Percentiles rank a stretch among this genome's conserved stretches.
Conservation (phyloP, 2,113 vertebrate species). For the Saccopteryx leptura region DNA sequence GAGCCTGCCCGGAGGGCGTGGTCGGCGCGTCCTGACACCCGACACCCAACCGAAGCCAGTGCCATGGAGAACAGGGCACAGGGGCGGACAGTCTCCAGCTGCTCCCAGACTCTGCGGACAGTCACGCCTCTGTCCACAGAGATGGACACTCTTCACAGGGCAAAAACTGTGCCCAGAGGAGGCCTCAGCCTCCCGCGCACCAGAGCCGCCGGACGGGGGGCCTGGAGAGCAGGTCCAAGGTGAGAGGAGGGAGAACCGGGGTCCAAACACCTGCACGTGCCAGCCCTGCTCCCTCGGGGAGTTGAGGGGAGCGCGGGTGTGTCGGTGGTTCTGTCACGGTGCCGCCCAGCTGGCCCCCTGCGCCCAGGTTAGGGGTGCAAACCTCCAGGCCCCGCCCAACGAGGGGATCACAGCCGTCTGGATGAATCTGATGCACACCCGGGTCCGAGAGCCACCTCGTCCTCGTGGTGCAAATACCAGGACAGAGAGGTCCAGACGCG, state of each 20-base stretch:
- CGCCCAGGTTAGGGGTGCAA: no score
- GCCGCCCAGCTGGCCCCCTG: no score
- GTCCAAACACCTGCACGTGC: not conserved
- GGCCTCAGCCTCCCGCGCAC: not conserved
- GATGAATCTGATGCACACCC: not conserved
- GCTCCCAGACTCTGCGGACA: no score
- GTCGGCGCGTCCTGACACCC: accelerated
- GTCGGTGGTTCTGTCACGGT: not conserved
- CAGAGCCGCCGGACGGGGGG: no score
- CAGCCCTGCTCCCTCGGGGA: not conserved
- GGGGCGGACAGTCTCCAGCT: not conserved
- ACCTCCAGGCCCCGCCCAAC: no score
- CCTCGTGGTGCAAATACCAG: not conserved
- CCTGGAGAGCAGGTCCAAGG: not conserved
- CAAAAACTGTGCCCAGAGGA: not conserved
- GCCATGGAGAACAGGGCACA: not conserved
- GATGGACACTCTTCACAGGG: not conserved
- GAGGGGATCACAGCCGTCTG: no score
- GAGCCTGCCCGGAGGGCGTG: no score
- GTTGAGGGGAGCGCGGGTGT: accelerated
- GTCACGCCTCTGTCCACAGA: accelerated
- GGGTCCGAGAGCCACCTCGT: not conserved
- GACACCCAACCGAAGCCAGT: no score
- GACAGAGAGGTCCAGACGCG: not conserved
- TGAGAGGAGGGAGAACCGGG: accelerated